A percentile compares a stretch with the other conserved stretches of the same genome.
Conservation (phyloP, 2,113 vertebrate genomes). For the Lota lota region DNA sequence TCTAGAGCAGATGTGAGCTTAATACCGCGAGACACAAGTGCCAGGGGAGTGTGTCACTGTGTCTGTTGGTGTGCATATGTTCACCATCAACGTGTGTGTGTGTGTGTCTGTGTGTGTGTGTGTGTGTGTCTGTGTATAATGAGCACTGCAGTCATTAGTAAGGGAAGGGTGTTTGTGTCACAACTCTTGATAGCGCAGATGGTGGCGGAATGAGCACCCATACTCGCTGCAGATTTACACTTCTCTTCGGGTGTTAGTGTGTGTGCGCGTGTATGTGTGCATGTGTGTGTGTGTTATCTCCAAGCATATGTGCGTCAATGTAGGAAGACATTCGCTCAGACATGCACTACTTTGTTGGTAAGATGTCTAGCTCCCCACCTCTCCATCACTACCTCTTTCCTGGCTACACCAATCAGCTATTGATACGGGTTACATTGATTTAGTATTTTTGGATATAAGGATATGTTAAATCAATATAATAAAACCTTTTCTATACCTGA, state of each 20-base stretch:
- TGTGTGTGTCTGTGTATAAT: constrained; percentile 34
- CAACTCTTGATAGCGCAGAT: constrained; percentile 54
- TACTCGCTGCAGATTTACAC: constrained; percentile 49
- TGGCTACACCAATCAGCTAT: neutral
- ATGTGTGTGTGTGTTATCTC: too few species aligned
- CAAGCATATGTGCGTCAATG: too few species aligned
- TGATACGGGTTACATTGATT: too few species aligned
- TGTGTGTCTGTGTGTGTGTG: constrained; percentile 3
- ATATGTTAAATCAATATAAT: too few species aligned
- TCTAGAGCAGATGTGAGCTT: constrained; percentile 46
- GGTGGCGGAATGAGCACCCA: constrained; percentile 45
- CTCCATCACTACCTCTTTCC: neutral
- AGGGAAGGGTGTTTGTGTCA: constrained; percentile 18
- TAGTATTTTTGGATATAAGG: too few species aligned
- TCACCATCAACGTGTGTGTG: neutral
- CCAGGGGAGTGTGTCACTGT: constrained; percentile 17
- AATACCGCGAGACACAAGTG: constrained; percentile 34
- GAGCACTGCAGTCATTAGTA: constrained; percentile 43
- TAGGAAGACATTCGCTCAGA: too few species aligned
- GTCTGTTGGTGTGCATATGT: constrained; percentile 11
- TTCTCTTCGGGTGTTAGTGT: constrained; percentile 27
- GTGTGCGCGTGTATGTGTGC: neutral
- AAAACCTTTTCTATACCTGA: too few species aligned
- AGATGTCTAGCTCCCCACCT: neutral
- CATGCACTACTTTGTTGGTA: too few species aligned